A percentile compares a stretch with the other conserved stretches of the same genome.
These are phyloP conservation scores for Euborellia annulipes DNA, from an alignment of 1,140 invertebrate species.

Conservation along the genomic window DNA sequence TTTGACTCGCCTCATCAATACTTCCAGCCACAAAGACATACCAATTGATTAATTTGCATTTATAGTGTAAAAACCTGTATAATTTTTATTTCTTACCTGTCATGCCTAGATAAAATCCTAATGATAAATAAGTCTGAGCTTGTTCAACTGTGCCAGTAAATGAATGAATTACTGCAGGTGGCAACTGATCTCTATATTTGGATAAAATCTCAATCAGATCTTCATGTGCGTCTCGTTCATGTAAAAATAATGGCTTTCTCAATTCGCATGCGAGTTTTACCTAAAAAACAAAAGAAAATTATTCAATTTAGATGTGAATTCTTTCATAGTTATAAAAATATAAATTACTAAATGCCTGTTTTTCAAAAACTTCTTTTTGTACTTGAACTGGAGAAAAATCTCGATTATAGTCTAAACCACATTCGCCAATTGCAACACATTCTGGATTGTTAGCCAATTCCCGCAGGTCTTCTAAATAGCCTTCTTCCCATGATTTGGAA, in stretches of 20 bases:
- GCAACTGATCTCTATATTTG: slow-evolving; percentile 41
- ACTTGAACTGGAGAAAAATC: slow-evolving; percentile 81
- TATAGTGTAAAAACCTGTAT: too few species aligned
- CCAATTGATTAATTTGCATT: too few species aligned
- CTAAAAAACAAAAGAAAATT: slow-evolving; percentile 29
- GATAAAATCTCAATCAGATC: slow-evolving; percentile 47
- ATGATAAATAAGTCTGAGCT: slow-evolving; percentile 68
- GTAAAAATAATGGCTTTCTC: slow-evolving; percentile 77
- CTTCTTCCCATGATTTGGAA: slow-evolving; percentile 80
- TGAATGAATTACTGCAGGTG: slow-evolving; percentile 76
- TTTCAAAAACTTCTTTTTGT: slow-evolving; percentile 74
- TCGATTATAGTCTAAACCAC: slow-evolving; percentile 85
- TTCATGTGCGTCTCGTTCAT: slow-evolving; percentile 77
- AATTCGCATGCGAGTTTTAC: slow-evolving; percentile 71
- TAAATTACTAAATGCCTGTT: slow-evolving; percentile 44
- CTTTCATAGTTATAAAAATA: background rate
- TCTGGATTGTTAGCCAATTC: slow-evolving; percentile 62
- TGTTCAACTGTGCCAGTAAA: slow-evolving; percentile 81
- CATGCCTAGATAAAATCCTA: slow-evolving; percentile 74
- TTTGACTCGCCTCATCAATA: too few species aligned
- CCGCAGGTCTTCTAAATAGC: slow-evolving; percentile 49
- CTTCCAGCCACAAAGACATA: too few species aligned
- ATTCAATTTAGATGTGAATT: slow-evolving; percentile 4
- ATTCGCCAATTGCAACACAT: slow-evolving; percentile 87
- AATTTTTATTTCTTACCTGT: slow-evolving; percentile 50